These are phyloP conservation scores for Operophtera brumata DNA, from an alignment of 2,888 invertebrate species.

Conservation along the genomic window DNA sequence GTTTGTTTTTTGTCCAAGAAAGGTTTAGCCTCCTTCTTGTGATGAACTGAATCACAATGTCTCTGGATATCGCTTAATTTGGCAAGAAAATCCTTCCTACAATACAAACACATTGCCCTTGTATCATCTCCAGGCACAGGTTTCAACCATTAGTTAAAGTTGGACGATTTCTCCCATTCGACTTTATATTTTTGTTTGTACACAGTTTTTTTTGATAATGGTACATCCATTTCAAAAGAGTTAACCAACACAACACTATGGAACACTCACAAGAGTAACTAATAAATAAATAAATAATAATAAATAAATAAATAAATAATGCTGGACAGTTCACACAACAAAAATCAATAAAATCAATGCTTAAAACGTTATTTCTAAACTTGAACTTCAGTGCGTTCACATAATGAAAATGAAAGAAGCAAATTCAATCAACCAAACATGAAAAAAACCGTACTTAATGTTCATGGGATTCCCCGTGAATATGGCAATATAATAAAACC, in stretches of 20 bases:
- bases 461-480: not conserved
- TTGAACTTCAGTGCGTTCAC: slow-evolving; percentile 27
- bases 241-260: slow-evolving; percentile 21
- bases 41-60: slow-evolving; percentile 28
- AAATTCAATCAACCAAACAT: slow-evolving; percentile 5
- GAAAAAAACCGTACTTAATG: too few species aligned
- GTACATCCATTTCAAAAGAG: slow-evolving; percentile 23
- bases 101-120: slow-evolving; percentile 26
- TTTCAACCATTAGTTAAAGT: slow-evolving; percentile 27
- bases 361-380: slow-evolving; percentile 22
- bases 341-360: slow-evolving; percentile 17
- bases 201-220: slow-evolving; percentile 14
- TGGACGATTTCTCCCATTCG: slow-evolving; percentile 21
- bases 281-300: too few species aligned
- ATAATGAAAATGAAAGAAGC: slow-evolving; percentile 22
- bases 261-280: slow-evolving; percentile 19
- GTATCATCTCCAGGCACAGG: slow-evolving; percentile 28
- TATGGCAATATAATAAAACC: not conserved
- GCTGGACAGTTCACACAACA: too few species aligned
- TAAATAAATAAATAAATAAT: too few species aligned
- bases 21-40: slow-evolving; percentile 29
- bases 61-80: slow-evolving; percentile 12
- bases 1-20: slow-evolving; percentile 26
- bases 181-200: slow-evolving; percentile 14
- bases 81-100: slow-evolving; percentile 23